A percentile compares a stretch with the other conserved stretches of the same genome.
Conservation (phyloP, 53 echinoderm and acorn worm species). For the Zoroaster sp. region DNA sequence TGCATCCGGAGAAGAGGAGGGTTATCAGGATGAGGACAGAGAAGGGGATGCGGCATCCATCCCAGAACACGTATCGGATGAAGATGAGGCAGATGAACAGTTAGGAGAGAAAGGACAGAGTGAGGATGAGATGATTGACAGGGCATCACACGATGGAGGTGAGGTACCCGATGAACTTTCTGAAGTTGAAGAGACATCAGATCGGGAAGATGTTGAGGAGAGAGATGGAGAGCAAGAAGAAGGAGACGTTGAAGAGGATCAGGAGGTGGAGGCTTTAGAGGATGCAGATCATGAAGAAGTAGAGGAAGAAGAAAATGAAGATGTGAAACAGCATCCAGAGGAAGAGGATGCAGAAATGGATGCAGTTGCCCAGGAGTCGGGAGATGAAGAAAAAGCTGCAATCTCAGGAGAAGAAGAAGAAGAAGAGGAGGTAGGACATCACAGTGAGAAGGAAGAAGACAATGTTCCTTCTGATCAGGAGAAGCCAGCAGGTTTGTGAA, state of each 20-base stretch:
- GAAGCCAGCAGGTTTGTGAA: neutral
- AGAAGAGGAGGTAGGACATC: slow-evolving; percentile 50
- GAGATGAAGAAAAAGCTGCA: slow-evolving; percentile 55
- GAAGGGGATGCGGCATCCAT: slow-evolving; percentile 18
- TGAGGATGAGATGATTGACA: slow-evolving; percentile 28
- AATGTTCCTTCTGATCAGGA: slow-evolving; percentile 5
- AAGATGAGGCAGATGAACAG: slow-evolving; percentile 8
- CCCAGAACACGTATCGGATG: slow-evolving; percentile 17
- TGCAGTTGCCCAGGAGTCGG: slow-evolving; percentile 27
- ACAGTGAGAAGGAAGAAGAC: slow-evolving; percentile 9
- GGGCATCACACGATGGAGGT: neutral
- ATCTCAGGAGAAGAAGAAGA: slow-evolving; percentile 60
- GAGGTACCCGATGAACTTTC: neutral
- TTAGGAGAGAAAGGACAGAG: neutral
- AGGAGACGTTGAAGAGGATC: slow-evolving; percentile 17
- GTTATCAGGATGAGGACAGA: neutral
- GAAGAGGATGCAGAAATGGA: neutral
- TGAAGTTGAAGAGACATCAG: slow-evolving; percentile 22
- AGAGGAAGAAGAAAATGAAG: slow-evolving; percentile 23
- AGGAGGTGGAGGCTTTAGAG: slow-evolving; percentile 21
- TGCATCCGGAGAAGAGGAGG: slow-evolving; percentile 48
- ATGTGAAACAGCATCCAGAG: slow-evolving; percentile 2
- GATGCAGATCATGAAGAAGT: slow-evolving; percentile 7
- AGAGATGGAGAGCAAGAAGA: slow-evolving; percentile 1
- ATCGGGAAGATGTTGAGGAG: slow-evolving; percentile 28